Evolutionary conservation across 2,113 vertebrate species (phyloP).

Genomic region (Chlamydotis undulata): DNA sequence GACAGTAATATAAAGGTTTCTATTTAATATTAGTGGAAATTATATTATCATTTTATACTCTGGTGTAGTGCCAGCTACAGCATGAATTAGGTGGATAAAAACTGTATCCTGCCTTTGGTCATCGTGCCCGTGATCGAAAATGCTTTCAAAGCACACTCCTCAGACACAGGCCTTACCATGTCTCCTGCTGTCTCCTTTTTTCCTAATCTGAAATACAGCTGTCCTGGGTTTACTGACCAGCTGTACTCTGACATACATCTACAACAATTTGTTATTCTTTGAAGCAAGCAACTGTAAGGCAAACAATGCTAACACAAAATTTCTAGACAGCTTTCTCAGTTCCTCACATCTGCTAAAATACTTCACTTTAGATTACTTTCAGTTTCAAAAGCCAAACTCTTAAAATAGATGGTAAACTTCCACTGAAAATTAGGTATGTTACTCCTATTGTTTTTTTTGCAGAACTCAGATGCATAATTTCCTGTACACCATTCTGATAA

Average conservation of each 20-base stretch:
- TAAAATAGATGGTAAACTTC: not conserved
- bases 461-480: not conserved
- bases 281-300: not conserved
- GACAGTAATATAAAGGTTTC: not conserved
- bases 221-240: not conserved
- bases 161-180: accelerated
- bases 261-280: not conserved
- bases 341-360: not conserved
- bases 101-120: not conserved
- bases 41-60: not conserved
- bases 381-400: not conserved
- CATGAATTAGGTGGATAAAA: not conserved
- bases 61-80: not conserved
- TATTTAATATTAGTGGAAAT: not conserved
- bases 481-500: not conserved
- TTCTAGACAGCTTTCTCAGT: not conserved
- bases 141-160: not conserved
- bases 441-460: not conserved
- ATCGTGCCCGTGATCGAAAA: not conserved
- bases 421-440: not conserved
- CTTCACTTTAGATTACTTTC: not conserved
- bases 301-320: not conserved
- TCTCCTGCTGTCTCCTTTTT: not conserved
- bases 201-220: not conserved
- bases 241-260: not conserved